Conservation (phyloP, 1,140 invertebrate genomes). For the Drosophila pallidifrons region DNA sequence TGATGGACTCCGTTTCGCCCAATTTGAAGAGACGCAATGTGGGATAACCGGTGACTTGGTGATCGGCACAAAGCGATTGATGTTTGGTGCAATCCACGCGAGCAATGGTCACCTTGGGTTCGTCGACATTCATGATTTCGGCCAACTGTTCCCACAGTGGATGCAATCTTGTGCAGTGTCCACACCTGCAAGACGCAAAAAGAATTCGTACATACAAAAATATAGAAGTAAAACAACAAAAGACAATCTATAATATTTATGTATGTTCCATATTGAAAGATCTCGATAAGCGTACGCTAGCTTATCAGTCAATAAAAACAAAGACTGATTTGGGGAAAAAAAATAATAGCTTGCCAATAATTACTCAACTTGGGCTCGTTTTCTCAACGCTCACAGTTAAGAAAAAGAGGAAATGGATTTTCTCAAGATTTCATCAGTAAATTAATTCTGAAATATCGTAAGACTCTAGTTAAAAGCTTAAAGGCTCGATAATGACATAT, state of each 20-base stretch:
- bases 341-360: not conserved
- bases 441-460: no score
- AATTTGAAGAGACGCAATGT: conserved; percentile 91
- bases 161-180: conserved; percentile 89
- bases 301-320: conserved; percentile 9
- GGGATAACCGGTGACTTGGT: conserved; percentile 90
- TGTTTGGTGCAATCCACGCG: conserved; percentile 93
- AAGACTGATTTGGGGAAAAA: not conserved
- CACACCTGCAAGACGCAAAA: conserved; percentile 87
- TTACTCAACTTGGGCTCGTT: not conserved
- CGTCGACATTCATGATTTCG: conserved; percentile 88
- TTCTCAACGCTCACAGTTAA: no score
- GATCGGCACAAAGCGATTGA: conserved; percentile 88
- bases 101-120: conserved; percentile 88
- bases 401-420: no score
- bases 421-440: no score
- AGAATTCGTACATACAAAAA: not conserved
- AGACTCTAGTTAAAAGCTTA: no score
- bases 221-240: not conserved
- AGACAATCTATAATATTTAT: not conserved
- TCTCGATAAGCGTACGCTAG: not conserved
- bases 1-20: conserved; percentile 86
- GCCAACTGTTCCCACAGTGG: conserved; percentile 91
- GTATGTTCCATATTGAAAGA: not conserved
- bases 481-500: no score